These are phyloP conservation scores for Perca schrenkii DNA, from an alignment of 2,113 vertebrate genomes.

Conservation along the genomic window DNA sequence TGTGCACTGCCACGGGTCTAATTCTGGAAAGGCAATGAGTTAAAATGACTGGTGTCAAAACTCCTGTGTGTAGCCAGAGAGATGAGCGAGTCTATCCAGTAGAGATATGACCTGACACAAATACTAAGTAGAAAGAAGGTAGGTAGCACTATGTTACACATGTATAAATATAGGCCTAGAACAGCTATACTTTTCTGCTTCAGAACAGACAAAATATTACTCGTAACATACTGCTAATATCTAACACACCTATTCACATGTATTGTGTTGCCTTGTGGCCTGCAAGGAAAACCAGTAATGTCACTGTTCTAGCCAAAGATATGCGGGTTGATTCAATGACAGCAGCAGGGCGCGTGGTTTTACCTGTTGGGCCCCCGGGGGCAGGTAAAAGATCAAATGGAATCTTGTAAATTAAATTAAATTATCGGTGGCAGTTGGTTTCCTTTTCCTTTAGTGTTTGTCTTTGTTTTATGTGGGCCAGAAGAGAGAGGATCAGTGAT, in stretches of 20 bases:
- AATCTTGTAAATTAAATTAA: neutral
- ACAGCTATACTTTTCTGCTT: neutral
- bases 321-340: neutral
- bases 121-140: neutral
- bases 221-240: slow-evolving; percentile 7
- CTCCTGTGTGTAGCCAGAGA: neutral
- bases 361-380: neutral
- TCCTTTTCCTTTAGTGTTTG: neutral
- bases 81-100: neutral
- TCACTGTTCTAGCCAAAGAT: neutral
- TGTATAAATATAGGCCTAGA: too few species aligned
- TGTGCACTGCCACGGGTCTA: slow-evolving; percentile 18
- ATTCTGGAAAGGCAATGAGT: slow-evolving; percentile 28
- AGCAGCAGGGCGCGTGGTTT: neutral
- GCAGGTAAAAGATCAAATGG: neutral
- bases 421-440: neutral
- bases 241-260: neutral
- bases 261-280: neutral
- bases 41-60: slow-evolving; percentile 37
- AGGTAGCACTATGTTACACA: neutral
- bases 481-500: neutral
- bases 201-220: neutral
- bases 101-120: slow-evolving; percentile 1
- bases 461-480: slow-evolving; percentile 3
- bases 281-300: neutral